These are phyloP conservation scores for Gadus macrocephalus DNA, from an alignment of 2,113 vertebrate genomes.

Conservation along the genomic window DNA sequence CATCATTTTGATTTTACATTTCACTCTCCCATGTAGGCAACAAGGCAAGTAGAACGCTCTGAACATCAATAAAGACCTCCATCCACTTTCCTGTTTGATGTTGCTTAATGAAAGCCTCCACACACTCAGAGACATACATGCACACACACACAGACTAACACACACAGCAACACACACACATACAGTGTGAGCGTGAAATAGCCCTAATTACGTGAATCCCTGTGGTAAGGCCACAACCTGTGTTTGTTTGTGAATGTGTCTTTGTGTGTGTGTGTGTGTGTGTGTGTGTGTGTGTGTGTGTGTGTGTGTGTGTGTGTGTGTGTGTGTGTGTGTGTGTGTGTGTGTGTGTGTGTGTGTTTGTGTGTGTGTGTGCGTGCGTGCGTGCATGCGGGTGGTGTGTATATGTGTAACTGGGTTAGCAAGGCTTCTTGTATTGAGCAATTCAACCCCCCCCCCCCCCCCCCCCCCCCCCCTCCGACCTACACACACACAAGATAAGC, in stretches of 20 bases:
- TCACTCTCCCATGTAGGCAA: too few relatives aligned
- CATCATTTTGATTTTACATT: constrained; percentile 35
- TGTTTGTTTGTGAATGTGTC: constrained; percentile 7
- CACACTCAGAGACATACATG: constrained; percentile 36
- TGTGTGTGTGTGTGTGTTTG: neutral
- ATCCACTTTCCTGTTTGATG: constrained; percentile 69
- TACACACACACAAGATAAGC: constrained; percentile 11
- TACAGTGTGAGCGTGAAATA: constrained; percentile 68
- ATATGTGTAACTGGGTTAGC: neutral
- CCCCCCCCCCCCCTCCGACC: constrained; percentile 55
- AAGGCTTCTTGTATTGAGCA: neutral
- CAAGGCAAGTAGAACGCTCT: constrained; percentile 14
- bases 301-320: constrained; percentile 8
- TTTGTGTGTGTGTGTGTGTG: constrained; percentile 4
- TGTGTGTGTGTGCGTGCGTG: neutral
- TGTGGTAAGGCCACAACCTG: constrained; percentile 76
- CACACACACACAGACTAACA: constrained; percentile 5
- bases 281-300: constrained; percentile 12
- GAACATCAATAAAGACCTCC: constrained; percentile 41
- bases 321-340: constrained; percentile 10
- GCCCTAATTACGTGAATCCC: constrained; percentile 79
- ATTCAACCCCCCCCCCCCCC: too few relatives aligned
- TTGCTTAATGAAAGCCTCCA: constrained; percentile 79
- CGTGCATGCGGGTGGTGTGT: neutral
- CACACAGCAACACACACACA: constrained; percentile 18